A percentile compares a stretch with the other conserved stretches of the same genome.
These are phyloP conservation scores for Caerostris darwini DNA, from an alignment of 1,140 invertebrate genomes.

Conservation along the genomic window DNA sequence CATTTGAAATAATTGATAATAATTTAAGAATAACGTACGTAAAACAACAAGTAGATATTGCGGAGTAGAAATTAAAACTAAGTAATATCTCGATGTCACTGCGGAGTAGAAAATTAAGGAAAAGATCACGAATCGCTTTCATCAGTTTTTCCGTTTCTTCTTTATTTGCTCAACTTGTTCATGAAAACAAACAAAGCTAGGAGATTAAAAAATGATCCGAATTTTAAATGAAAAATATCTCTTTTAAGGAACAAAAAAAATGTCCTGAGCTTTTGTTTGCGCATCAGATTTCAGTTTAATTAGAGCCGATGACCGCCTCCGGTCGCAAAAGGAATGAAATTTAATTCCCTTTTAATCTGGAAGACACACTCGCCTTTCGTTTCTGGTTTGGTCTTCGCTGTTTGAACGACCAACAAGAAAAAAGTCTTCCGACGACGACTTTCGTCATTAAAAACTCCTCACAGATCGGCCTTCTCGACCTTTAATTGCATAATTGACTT, in stretches of 20 bases:
- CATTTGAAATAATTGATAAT: too few relatives aligned
- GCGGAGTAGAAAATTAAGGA: not conserved
- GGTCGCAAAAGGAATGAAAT: not conserved
- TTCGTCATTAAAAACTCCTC: not conserved
- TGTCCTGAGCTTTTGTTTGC: not conserved
- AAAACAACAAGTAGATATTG: too few relatives aligned
- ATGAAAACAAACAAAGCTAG: not conserved
- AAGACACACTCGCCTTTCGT: not conserved
- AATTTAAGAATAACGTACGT: too few relatives aligned
- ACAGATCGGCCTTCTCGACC: not conserved
- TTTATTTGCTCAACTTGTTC: not conserved
- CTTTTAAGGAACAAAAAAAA: not conserved
- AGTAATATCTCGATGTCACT: not conserved
- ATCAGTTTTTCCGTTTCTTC: not conserved
- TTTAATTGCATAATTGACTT: constrained; percentile 32
- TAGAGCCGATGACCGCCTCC: not conserved
- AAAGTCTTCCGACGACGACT: not conserved
- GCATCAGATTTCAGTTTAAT: constrained; percentile 34
- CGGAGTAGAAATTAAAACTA: too few relatives aligned
- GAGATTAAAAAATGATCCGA: not conserved
- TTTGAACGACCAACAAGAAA: not conserved
- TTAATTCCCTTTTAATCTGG: constrained; percentile 3
- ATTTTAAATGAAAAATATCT: constrained; percentile 34
- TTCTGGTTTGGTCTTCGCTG: not conserved
- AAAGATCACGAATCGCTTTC: not conserved